Conservation (phyloP, 2,113 vertebrate species). For the Oreochromis niloticus region DNA sequence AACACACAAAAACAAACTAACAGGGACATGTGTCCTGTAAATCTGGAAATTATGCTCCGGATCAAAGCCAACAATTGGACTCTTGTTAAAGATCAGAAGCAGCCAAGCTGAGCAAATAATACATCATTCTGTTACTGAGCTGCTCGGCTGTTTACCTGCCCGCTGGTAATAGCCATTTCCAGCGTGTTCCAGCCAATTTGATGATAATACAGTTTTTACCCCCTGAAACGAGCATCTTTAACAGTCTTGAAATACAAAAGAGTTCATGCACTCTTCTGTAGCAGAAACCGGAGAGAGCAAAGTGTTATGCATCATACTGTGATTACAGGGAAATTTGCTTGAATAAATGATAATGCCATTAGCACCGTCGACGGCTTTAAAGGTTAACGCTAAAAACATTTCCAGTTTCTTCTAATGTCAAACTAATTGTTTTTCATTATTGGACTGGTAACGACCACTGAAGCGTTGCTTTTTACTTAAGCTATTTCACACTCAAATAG, state of each 20-base stretch:
- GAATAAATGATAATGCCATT: slow-evolving; percentile 16
- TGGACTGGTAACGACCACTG: not conserved
- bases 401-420: not conserved
- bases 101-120: slow-evolving; percentile 4
- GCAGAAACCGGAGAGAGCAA: not conserved
- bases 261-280: not conserved
- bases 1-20: not conserved
- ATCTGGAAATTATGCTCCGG: slow-evolving; percentile 7
- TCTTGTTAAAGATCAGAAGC: slow-evolving; percentile 13
- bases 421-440: slow-evolving; percentile 29
- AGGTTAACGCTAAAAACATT: slow-evolving; percentile 14
- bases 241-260: slow-evolving; percentile 1
- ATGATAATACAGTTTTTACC: not conserved
- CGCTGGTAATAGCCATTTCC: not conserved
- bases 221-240: slow-evolving; percentile 1
- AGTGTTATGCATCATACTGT: not conserved
- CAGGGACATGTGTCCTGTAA: not conserved
- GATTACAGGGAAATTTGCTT: slow-evolving; percentile 17
- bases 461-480: slow-evolving; percentile 17
- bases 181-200: not conserved
- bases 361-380: not conserved
- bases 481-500: not conserved
- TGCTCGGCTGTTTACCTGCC: slow-evolving; percentile 18
- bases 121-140: slow-evolving; percentile 16
- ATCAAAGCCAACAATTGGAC: slow-evolving; percentile 13